These are phyloP conservation scores for Sigmodon hispidus DNA, from an alignment of 2,113 vertebrate species.

Conservation along the genomic window DNA sequence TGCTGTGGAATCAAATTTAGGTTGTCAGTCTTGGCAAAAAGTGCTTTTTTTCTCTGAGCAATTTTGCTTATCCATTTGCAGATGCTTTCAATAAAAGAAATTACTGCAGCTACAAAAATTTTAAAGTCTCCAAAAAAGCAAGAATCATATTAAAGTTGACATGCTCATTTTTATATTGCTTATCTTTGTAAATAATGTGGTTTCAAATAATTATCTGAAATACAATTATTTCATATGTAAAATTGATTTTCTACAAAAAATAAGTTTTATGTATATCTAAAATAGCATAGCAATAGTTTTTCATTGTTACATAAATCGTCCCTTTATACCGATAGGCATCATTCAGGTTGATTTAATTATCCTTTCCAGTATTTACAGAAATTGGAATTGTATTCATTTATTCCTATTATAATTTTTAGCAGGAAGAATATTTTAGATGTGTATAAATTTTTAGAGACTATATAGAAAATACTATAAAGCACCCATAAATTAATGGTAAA, in stretches of 20 bases:
- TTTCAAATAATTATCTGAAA: not conserved
- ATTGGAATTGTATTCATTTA: not conserved
- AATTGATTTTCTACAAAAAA: not conserved
- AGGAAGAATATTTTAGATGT: not conserved
- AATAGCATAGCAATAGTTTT: not conserved
- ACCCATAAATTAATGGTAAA: not conserved
- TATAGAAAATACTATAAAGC: not conserved
- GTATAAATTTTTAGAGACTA: not conserved
- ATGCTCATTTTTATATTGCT: not conserved
- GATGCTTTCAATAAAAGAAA: conserved; percentile 2
- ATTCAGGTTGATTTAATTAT: not conserved
- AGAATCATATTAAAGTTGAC: not conserved
- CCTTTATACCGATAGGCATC: not conserved
- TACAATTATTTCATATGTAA: not conserved
- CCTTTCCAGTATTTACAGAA: not conserved
- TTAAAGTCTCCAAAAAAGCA: not conserved
- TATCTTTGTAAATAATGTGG: not conserved
- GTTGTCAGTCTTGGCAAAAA: not conserved
- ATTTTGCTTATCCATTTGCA: not conserved
- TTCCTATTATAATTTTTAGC: not conserved
- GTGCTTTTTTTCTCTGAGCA: not conserved
- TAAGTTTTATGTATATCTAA: not conserved
- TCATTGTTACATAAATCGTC: not conserved
- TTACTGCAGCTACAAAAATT: not conserved
- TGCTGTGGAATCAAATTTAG: not conserved